Conservation (phyloP, 2,797 vertebrate genomes). For the Pipistrellus pygmaeus region DNA sequence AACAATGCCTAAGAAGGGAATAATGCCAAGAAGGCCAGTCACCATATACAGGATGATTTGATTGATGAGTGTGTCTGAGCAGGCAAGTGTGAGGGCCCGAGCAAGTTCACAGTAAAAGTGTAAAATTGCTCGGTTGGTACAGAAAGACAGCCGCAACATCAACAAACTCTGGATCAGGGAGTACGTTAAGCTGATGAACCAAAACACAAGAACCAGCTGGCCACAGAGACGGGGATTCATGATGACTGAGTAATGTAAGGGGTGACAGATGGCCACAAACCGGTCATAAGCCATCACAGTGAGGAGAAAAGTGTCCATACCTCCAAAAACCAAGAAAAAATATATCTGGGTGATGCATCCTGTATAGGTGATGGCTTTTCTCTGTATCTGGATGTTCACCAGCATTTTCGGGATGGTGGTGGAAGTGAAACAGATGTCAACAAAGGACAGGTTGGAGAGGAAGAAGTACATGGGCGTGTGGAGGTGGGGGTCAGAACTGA, state of each 20-base stretch:
- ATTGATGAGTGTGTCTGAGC: constrained; percentile 41
- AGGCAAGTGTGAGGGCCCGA: background rate
- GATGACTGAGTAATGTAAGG: background rate
- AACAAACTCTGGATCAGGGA: constrained; percentile 63
- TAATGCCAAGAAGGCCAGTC: constrained; percentile 16
- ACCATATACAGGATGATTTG: background rate
- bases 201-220: background rate
- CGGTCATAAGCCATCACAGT: constrained; percentile 60
- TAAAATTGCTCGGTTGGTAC: background rate
- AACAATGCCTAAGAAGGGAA: constrained; percentile 71
- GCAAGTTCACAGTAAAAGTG: constrained; percentile 66
- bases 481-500: background rate
- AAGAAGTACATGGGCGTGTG: constrained; percentile 68
- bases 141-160: constrained; percentile 48
- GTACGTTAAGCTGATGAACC: constrained; percentile 54
- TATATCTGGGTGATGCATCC: constrained; percentile 51
- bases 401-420: constrained; percentile 52
- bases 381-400: background rate
- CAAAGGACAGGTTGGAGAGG: constrained; percentile 41
- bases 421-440: constrained; percentile 21
- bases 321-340: constrained; percentile 54
- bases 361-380: background rate
- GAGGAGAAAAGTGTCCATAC: constrained; percentile 59
- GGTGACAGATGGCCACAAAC: constrained; percentile 68
- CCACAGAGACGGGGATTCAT: background rate